Conservation (phyloP, 2,113 vertebrate genomes). For the Erythrocercus mccallii region DNA sequence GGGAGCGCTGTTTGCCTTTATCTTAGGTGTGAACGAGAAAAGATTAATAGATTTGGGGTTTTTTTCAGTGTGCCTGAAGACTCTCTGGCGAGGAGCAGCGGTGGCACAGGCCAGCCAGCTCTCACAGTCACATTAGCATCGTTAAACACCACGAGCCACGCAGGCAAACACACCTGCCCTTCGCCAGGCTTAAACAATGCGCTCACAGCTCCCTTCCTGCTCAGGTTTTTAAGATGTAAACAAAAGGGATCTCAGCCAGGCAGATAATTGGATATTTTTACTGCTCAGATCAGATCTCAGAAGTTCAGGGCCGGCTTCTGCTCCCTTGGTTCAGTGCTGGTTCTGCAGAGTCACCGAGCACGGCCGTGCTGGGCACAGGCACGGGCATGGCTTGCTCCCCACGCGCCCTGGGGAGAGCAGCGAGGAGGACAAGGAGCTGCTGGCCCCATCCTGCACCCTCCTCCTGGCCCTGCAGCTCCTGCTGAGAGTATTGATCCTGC, state of each 20-base stretch:
- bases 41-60: background rate
- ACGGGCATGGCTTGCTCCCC: accelerated
- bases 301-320: background rate
- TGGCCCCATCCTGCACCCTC: background rate
- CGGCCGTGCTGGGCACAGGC: accelerated
- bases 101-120: background rate
- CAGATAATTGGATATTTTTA: conserved; percentile 63
- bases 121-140: background rate
- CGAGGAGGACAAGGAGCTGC: background rate
- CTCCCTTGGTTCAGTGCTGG: background rate
- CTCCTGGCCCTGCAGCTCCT: background rate
- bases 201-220: background rate
- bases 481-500: accelerated
- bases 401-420: background rate
- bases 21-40: background rate
- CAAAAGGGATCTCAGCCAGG: conserved; percentile 40
- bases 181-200: background rate
- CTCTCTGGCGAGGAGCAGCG: background rate
- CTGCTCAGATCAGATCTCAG: background rate
- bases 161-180: conserved; percentile 23
- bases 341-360: background rate
- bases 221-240: conserved; percentile 15
- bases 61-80: background rate
- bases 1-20: background rate
- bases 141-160: conserved; percentile 4